Percentiles rank a stretch among this genome's conserved stretches.
Evolutionary conservation across 2,113 vertebrate species (phyloP).

Genomic region (Uria lomvia): DNA sequence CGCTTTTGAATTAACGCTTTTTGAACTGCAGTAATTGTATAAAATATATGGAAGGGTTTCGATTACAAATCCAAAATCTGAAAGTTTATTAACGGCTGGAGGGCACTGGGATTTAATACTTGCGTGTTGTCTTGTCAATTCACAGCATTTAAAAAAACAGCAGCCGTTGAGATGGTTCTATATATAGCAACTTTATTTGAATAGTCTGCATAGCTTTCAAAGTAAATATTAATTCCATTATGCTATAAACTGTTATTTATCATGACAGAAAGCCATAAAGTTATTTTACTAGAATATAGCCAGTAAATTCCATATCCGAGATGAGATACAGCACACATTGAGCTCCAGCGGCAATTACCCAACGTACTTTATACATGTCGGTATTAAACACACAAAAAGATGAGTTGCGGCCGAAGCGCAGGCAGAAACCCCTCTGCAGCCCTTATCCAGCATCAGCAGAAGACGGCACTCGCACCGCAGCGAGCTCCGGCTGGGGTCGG

Average conservation of each 20-base stretch:
- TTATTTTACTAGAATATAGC: conserved; percentile 66
- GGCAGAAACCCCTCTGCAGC: not conserved
- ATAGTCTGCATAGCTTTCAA: conserved; percentile 54
- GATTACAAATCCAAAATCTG: not conserved
- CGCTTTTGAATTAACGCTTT: not conserved
- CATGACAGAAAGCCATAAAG: conserved; percentile 67
- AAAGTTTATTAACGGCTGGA: not conserved
- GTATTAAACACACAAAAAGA: not conserved
- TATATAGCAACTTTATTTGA: conserved; percentile 59
- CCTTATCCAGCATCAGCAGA: not conserved
- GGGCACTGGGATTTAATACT: not conserved
- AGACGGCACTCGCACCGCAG: not conserved
- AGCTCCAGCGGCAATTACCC: conserved; percentile 26
- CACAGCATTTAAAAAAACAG: not conserved
- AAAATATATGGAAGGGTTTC: not conserved
- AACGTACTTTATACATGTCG: not conserved
- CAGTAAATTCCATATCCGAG: conserved; percentile 48
- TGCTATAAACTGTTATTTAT: conserved; percentile 74
- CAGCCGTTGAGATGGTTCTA: not conserved
- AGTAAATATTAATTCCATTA: conserved; percentile 80
- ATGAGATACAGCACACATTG: conserved; percentile 38
- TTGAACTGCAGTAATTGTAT: not conserved
- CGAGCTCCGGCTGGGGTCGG: not conserved
- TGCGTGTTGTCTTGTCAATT: not conserved
- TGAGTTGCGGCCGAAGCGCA: not conserved